Evolutionary conservation across 1,140 invertebrate species (phyloP).

Genomic region (Caenorhabditis elegans): DNA sequence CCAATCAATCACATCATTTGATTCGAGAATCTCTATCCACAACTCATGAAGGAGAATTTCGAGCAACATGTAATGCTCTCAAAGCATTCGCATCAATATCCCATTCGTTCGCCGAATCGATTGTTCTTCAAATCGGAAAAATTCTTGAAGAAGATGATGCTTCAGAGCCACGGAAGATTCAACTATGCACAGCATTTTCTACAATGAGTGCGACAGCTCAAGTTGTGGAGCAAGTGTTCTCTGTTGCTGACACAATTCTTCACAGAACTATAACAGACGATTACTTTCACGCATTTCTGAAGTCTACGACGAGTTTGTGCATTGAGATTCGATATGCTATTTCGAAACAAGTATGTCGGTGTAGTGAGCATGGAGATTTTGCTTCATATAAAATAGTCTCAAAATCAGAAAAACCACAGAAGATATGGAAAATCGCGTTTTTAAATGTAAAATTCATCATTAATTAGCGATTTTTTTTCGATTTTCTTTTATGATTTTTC

Average conservation of each 20-base stretch:
- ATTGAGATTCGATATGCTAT: background rate
- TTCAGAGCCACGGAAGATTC: background rate
- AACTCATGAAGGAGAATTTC: background rate
- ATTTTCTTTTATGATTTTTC: too few relatives aligned
- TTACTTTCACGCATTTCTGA: background rate
- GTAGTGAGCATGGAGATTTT: too few relatives aligned
- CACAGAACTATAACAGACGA: background rate
- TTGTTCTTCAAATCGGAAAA: background rate
- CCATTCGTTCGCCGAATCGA: background rate
- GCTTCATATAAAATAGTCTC: too few relatives aligned
- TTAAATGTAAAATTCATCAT: too few relatives aligned
- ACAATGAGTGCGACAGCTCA: background rate
- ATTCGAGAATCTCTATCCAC: conserved; percentile 12
- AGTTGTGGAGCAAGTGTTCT: background rate
- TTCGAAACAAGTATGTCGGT: background rate
- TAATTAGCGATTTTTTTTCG: too few relatives aligned
- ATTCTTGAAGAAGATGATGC: background rate
- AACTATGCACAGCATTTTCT: background rate
- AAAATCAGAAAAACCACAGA: too few relatives aligned
- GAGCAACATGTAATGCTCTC: background rate
- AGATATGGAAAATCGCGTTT: too few relatives aligned
- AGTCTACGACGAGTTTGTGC: conserved; percentile 1
- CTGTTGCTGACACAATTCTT: background rate
- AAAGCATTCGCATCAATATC: background rate
- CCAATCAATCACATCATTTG: background rate